These are phyloP conservation scores for Zingel zingel DNA, from an alignment of 2,113 vertebrate genomes.

Conservation along the genomic window DNA sequence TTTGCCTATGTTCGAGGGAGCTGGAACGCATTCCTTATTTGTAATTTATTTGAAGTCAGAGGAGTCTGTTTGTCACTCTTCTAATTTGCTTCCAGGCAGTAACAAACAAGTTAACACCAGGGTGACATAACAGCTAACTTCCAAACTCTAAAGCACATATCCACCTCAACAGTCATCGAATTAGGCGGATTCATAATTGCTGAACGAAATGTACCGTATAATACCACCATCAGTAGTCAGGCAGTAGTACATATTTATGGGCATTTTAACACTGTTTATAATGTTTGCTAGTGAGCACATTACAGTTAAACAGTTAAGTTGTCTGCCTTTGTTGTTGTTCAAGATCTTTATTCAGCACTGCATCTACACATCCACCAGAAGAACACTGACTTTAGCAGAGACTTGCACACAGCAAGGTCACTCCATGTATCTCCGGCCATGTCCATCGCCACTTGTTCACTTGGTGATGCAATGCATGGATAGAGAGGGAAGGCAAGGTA, in stretches of 20 bases:
- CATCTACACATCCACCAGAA: neutral
- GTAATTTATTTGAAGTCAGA: conserved; percentile 43
- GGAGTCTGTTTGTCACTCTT: conserved; percentile 42
- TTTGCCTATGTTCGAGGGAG: conserved; percentile 16
- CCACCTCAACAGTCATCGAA: conserved; percentile 30
- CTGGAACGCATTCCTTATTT: conserved; percentile 33
- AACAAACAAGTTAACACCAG: conserved; percentile 52
- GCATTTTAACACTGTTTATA: neutral
- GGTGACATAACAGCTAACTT: conserved; percentile 42
- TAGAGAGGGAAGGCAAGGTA: conserved; percentile 8
- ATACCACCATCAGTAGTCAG: conserved; percentile 8
- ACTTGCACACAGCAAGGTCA: conserved; percentile 22
- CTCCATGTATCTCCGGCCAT: neutral
- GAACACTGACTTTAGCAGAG: neutral
- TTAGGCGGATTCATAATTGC: conserved; percentile 42
- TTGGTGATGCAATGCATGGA: conserved; percentile 27
- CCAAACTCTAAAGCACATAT: conserved; percentile 36
- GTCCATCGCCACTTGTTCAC: conserved; percentile 35
- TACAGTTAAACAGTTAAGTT: conserved; percentile 7
- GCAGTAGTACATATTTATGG: conserved; percentile 14
- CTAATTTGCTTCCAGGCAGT: conserved; percentile 46
- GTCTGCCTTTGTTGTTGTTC: neutral
- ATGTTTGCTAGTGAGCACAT: neutral
- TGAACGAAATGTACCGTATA: conserved; percentile 5
- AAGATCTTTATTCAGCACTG: neutral